phyloP scores from a whole-genome alignment of 2,888 invertebrate species.

The Pristionchus fissidentatus region DNA sequence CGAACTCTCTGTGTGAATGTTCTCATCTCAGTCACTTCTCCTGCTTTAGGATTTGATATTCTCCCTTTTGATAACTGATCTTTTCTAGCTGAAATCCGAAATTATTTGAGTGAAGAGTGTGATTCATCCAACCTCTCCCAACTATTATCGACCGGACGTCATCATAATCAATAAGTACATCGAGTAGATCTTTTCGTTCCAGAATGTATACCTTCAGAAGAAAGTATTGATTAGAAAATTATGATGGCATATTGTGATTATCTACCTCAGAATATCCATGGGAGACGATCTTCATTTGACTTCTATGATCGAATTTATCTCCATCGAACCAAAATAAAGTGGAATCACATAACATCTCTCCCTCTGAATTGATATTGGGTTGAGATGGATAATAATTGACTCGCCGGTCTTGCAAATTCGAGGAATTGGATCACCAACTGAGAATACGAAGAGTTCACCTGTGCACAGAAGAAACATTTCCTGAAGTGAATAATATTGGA shows the following conservation, averaged over 20 bases:
- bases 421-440: neutral
- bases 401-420: neutral
- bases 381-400: no score
- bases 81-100: neutral
- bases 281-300: neutral
- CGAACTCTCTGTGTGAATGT: neutral
- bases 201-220: slow-evolving; percentile 16
- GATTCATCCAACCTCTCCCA: neutral
- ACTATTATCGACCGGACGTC: neutral
- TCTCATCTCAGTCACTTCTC: neutral
- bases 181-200: slow-evolving; percentile 7
- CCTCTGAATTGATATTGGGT: neutral
- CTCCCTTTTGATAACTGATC: neutral
- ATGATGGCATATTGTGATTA: neutral
- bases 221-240: neutral
- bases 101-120: neutral
- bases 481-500: neutral
- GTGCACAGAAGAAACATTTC: slow-evolving; percentile 29
- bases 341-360: neutral
- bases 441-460: neutral
- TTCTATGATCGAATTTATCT: slow-evolving; percentile 10
- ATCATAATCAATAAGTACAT: neutral
- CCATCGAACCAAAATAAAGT: slow-evolving; percentile 39
- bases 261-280: slow-evolving; percentile 37
- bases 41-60: neutral